Conservation (phyloP, 2,113 vertebrate genomes). For the Rattus rattus region DNA sequence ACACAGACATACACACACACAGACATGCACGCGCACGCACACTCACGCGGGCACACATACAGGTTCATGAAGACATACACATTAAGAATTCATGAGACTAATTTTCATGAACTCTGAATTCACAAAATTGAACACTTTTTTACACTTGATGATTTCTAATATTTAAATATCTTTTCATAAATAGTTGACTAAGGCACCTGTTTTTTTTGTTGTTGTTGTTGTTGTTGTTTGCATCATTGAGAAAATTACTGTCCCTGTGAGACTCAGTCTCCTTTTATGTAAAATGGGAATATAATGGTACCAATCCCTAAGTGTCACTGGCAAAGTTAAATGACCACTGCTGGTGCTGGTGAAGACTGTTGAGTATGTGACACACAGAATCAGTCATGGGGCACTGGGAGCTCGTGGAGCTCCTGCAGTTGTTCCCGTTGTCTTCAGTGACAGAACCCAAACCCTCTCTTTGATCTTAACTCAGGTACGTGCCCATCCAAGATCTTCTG, state of each 20-base stretch:
- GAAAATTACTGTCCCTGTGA: neutral
- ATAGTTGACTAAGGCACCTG: neutral
- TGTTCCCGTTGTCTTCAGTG: neutral
- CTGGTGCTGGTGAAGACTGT: neutral
- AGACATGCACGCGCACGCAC: neutral
- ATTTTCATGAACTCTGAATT: constrained; percentile 5
- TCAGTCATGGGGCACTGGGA: neutral
- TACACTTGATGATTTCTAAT: neutral
- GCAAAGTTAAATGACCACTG: neutral
- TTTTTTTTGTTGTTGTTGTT: neutral
- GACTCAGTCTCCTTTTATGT: neutral
- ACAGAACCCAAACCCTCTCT: neutral
- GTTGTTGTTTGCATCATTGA: neutral
- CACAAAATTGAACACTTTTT: neutral
- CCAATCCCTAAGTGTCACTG: neutral
- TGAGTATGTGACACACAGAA: accelerated
- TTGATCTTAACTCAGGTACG: constrained; percentile 83
- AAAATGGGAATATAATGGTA: neutral
- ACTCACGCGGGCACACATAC: neutral
- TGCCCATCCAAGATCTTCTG: constrained; percentile 87
- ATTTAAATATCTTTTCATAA: neutral
- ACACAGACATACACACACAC: neutral
- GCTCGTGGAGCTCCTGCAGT: too few relatives aligned
- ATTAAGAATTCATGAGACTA: neutral
- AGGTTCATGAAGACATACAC: neutral